A percentile compares a stretch with the other conserved stretches of the same genome.
Conservation (phyloP, 2,113 vertebrate species). For the Elephas maximus region DNA sequence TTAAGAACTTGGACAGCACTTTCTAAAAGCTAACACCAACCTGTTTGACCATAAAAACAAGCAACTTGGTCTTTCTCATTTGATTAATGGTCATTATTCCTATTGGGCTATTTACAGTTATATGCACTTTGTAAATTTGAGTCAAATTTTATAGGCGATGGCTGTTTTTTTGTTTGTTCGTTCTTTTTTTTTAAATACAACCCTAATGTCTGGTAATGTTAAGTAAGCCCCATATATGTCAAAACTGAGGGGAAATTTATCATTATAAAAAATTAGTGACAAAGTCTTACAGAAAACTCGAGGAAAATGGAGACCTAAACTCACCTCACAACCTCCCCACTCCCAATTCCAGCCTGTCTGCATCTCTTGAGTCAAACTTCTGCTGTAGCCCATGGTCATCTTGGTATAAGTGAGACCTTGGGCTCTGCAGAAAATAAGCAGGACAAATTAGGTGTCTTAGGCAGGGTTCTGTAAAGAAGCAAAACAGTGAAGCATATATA, state of each 20-base stretch:
- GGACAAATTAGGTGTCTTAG: background rate
- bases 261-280: background rate
- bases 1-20: background rate
- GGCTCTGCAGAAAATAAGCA: background rate
- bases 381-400: background rate
- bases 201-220: background rate
- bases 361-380: background rate
- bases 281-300: background rate
- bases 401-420: background rate
- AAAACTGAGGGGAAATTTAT: background rate
- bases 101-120: background rate
- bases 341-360: background rate
- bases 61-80: background rate
- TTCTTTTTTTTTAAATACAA: background rate
- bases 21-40: conserved; percentile 3
- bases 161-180: background rate
- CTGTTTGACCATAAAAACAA: background rate
- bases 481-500: no score
- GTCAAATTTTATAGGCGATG: background rate
- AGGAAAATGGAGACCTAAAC: background rate
- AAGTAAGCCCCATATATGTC: background rate
- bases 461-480: no score
- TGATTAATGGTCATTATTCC: background rate
- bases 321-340: background rate
- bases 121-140: background rate